phyloP scores from a whole-genome alignment of 1,140 invertebrate species.

The Pseudachorutes palmiensis region DNA sequence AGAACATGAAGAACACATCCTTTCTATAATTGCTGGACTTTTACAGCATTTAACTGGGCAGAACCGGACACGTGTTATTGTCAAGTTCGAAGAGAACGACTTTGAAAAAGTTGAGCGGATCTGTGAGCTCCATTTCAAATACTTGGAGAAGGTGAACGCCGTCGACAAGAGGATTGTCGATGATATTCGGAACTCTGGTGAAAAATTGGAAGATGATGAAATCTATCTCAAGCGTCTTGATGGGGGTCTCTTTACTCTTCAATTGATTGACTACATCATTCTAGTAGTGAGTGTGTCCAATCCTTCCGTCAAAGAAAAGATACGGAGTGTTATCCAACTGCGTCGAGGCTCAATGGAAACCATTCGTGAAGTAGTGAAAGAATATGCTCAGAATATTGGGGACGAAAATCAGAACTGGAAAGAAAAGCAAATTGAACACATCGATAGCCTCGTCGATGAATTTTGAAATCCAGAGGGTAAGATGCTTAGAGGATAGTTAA shows the following conservation, averaged over 20 bases:
- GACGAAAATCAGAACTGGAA: conserved; percentile 75
- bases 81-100: conserved; percentile 97
- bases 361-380: conserved; percentile 68
- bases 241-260: conserved; percentile 88
- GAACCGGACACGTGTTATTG: conserved; percentile 78
- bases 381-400: conserved; percentile 90
- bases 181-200: conserved; percentile 49
- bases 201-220: conserved; percentile 61
- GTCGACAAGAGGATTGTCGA: conserved; percentile 68
- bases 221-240: conserved; percentile 81
- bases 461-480: conserved; percentile 68
- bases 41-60: conserved; percentile 81
- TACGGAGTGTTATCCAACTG: conserved; percentile 79
- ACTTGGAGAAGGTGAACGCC: conserved; percentile 83
- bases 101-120: conserved; percentile 96
- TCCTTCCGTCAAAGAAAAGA: conserved; percentile 72
- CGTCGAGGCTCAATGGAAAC: conserved; percentile 84
- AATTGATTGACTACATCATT: conserved; percentile 91
- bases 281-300: conserved; percentile 78
- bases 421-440: conserved; percentile 81
- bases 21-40: conserved; percentile 89
- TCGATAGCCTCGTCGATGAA: conserved; percentile 85
- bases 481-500: neutral
- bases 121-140: conserved; percentile 95
- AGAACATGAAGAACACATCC: conserved; percentile 92